A percentile compares a stretch with the other conserved stretches of the same genome.
phyloP scores from a whole-genome alignment of 2,113 vertebrate species.

The Synodontis membranacea region DNA sequence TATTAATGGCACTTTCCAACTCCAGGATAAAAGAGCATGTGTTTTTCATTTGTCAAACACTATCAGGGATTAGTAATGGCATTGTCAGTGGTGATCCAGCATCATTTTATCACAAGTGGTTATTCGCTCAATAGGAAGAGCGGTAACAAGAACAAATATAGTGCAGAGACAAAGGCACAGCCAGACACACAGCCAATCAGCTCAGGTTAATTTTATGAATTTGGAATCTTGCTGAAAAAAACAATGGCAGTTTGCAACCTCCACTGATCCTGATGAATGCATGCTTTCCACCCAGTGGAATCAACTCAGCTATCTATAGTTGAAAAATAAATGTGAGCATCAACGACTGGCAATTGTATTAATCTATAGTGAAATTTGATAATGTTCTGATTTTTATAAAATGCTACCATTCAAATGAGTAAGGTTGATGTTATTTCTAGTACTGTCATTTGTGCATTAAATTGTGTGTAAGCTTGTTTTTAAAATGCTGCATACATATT shows the following conservation, averaged over 20 bases:
- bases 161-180: conserved; percentile 59
- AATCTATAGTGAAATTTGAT: neutral
- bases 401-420: neutral
- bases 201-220: conserved; percentile 62
- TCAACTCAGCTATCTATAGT: conserved; percentile 48
- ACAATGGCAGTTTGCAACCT: conserved; percentile 58
- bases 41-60: neutral
- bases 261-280: conserved; percentile 71
- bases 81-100: conserved; percentile 64
- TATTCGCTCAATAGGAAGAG: conserved; percentile 56
- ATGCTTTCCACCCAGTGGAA: conserved; percentile 57
- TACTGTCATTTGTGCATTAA: neutral
- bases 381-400: neutral
- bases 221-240: conserved; percentile 77
- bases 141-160: conserved; percentile 56
- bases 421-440: neutral
- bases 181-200: conserved; percentile 65
- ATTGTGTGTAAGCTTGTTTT: neutral
- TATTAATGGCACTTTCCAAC: conserved; percentile 28
- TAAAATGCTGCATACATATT: neutral
- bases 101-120: conserved; percentile 56
- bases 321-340: neutral
- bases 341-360: neutral
- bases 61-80: conserved; percentile 38
- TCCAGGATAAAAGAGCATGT: neutral